phyloP scores from a whole-genome alignment of 2,888 invertebrate genomes.

The Cataglyphis albicans region DNA sequence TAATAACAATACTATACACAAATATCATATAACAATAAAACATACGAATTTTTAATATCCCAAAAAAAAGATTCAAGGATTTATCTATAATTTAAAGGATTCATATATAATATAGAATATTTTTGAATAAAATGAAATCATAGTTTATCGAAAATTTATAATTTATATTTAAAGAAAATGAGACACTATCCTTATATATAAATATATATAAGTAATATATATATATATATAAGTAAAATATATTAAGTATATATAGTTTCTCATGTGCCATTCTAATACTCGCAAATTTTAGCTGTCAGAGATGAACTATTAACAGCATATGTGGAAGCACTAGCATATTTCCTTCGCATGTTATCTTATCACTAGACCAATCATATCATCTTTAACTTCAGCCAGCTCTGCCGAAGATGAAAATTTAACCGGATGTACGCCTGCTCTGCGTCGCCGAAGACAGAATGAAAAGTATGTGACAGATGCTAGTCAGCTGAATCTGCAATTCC shows the following conservation, averaged over 20 bases:
- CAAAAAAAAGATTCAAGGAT: background rate
- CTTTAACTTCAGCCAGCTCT: slow-evolving; percentile 82
- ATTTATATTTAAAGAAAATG: slow-evolving; percentile 2
- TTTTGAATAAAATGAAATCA: slow-evolving; percentile 16
- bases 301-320: slow-evolving; percentile 81
- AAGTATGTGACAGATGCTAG: slow-evolving; percentile 95
- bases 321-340: slow-evolving; percentile 78
- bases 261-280: slow-evolving; percentile 77
- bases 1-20: slow-evolving; percentile 7
- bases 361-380: slow-evolving; percentile 80
- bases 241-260: slow-evolving; percentile 28
- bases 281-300: slow-evolving; percentile 82
- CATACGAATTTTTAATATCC: slow-evolving; percentile 6
- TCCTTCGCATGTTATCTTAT: slow-evolving; percentile 85
- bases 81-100: slow-evolving; percentile 2
- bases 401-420: slow-evolving; percentile 84
- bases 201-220: no score
- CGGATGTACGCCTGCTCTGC: slow-evolving; percentile 89
- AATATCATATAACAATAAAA: slow-evolving; percentile 13
- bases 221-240: slow-evolving; percentile 12
- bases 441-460: slow-evolving; percentile 92
- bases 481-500: slow-evolving; percentile 93
- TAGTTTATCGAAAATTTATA: background rate
- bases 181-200: background rate
- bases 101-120: slow-evolving; percentile 35